Conservation (phyloP, 2,113 vertebrate species). For the Calyptommatus sinebrachiatus region DNA sequence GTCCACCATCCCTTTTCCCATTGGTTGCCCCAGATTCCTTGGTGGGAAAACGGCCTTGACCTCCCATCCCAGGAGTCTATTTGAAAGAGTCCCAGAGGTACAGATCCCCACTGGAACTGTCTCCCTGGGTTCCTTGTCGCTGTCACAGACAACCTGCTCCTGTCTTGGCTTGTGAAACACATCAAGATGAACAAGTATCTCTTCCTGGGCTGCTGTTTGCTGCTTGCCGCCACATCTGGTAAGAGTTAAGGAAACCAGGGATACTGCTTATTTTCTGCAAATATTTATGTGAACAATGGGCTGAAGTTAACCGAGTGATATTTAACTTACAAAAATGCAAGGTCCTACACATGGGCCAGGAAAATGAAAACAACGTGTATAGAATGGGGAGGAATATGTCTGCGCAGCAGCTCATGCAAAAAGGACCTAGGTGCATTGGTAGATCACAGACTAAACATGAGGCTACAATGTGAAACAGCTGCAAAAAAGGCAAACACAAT, state of each 20-base stretch:
- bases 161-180: neutral
- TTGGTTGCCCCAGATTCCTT: neutral
- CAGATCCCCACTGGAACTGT: neutral
- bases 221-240: slow-evolving; percentile 6
- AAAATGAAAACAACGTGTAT: too few species aligned
- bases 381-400: too few species aligned
- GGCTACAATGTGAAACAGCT: too few species aligned
- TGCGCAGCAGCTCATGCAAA: too few species aligned
- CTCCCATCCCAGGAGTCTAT: neutral
- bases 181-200: slow-evolving; percentile 23
- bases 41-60: slow-evolving; percentile 7
- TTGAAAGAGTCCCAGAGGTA: neutral
- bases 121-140: too few species aligned
- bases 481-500: too few species aligned
- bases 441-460: too few species aligned
- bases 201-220: neutral
- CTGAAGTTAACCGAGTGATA: neutral
- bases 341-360: too few species aligned
- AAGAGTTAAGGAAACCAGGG: neutral
- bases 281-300: neutral
- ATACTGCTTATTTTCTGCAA: neutral
- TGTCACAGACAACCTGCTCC: neutral
- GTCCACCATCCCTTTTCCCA: neutral
- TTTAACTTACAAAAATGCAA: too few species aligned
- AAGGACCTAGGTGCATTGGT: too few species aligned